These are phyloP conservation scores for Chaetoderma sp. DNA, from an alignment of 2,888 invertebrate species.

Conservation along the genomic window DNA sequence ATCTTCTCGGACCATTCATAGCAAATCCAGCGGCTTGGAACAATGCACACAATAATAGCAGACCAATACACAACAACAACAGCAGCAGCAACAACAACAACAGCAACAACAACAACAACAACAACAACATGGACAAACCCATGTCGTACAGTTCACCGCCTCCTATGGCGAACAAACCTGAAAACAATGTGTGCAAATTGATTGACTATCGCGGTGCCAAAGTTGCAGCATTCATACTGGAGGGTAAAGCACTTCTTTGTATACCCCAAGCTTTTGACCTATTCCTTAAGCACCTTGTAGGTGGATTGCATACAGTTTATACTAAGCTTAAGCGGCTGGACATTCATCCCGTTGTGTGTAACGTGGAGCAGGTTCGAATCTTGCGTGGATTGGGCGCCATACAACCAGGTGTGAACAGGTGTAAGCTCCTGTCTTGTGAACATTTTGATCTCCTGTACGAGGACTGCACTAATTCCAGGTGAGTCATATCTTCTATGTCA, in stretches of 20 bases:
- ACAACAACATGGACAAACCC: constrained; percentile 51
- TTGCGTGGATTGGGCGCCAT: constrained; percentile 98
- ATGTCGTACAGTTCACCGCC: constrained; percentile 64
- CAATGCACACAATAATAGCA: no score
- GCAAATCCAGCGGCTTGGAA: no score
- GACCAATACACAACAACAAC: no score
- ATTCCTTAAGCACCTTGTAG: constrained; percentile 97
- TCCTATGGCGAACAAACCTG: constrained; percentile 64
- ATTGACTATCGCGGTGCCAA: constrained; percentile 90
- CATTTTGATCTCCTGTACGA: constrained; percentile 99
- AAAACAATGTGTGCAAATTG: constrained; percentile 81
- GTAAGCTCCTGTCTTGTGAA: constrained; percentile 97
- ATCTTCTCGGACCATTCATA: no score
- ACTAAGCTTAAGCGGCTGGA: constrained; percentile 98
- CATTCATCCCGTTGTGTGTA: constrained; percentile 98
- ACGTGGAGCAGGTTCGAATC: constrained; percentile 99
- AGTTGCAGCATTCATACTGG: constrained; percentile 97
- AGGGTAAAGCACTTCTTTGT: constrained; percentile 96
- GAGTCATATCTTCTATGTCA: constrained; percentile 72
- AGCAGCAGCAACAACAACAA: no score
- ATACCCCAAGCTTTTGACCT: constrained; percentile 99
- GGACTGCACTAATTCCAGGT: constrained; percentile 99
- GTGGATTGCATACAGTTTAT: constrained; percentile 99
- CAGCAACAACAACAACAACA: constrained; percentile 43
- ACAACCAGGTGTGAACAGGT: constrained; percentile 99